Percentiles rank a stretch among this genome's conserved stretches.
These are phyloP conservation scores for Venustaconcha ellipsiformis DNA, from an alignment of 1,140 invertebrate genomes.

Conservation along the genomic window DNA sequence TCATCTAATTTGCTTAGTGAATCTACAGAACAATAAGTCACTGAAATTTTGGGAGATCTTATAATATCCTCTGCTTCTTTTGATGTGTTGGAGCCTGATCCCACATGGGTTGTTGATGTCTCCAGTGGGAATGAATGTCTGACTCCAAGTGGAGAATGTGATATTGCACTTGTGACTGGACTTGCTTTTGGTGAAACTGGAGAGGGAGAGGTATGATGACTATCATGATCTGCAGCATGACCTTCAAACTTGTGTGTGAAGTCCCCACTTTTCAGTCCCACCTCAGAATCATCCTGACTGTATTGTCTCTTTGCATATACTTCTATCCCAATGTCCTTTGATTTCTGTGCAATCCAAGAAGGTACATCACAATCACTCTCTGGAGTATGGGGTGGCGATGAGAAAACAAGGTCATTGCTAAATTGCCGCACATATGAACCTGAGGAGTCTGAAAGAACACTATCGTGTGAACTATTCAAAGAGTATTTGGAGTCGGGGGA, in stretches of 20 bases:
- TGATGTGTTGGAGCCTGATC: slow-evolving; percentile 31
- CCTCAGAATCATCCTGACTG: slow-evolving; percentile 38
- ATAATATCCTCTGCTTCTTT: slow-evolving; percentile 36
- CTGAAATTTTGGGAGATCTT: slow-evolving; percentile 21
- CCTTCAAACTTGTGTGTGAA: no score
- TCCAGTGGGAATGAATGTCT: slow-evolving; percentile 25
- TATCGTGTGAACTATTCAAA: slow-evolving; percentile 53
- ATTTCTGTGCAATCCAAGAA: slow-evolving; percentile 21
- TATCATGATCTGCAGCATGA: slow-evolving; percentile 1
- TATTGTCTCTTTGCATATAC: slow-evolving; percentile 5
- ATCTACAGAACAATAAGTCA: slow-evolving; percentile 27
- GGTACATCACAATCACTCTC: slow-evolving; percentile 29
- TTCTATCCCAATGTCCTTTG: slow-evolving; percentile 16
- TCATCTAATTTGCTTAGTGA: slow-evolving; percentile 16
- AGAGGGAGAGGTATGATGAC: slow-evolving; percentile 29
- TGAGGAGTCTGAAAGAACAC: slow-evolving; percentile 46
- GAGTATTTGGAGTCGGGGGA: slow-evolving; percentile 56
- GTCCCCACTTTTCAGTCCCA: slow-evolving; percentile 27
- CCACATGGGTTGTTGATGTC: slow-evolving; percentile 10
- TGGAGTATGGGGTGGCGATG: slow-evolving; percentile 39
- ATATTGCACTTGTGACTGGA: slow-evolving; percentile 11
- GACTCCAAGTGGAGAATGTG: slow-evolving; percentile 11
- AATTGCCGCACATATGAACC: slow-evolving; percentile 41
- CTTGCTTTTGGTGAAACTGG: slow-evolving; percentile 35
- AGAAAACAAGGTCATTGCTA: slow-evolving; percentile 38